Conservation (phyloP, 2,888 invertebrate species). For the Axea sp. region DNA sequence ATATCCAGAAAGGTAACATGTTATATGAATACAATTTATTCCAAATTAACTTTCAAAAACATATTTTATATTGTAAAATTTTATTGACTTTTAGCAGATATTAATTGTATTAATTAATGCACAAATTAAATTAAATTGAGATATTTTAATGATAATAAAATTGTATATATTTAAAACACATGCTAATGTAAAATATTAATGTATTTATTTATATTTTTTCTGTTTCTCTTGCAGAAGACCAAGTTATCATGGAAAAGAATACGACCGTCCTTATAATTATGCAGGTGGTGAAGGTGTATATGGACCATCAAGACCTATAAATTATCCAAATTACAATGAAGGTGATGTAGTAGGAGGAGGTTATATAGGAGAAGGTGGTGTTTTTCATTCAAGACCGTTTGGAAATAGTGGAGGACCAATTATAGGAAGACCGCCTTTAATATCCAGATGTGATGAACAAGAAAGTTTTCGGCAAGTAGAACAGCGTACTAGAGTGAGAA, state of each 20-base stretch:
- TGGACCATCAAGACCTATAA: conserved; percentile 68
- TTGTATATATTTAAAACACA: too few relatives aligned
- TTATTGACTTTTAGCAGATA: too few relatives aligned
- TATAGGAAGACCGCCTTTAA: conserved; percentile 77
- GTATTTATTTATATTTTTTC: neutral
- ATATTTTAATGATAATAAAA: too few relatives aligned
- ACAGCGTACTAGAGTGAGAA: conserved; percentile 87
- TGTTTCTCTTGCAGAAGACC: conserved; percentile 48
- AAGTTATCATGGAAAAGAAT: conserved; percentile 62
- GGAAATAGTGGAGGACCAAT: conserved; percentile 77
- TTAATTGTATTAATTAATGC: too few relatives aligned
- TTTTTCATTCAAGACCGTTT: conserved; percentile 73
- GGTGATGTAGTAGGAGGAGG: conserved; percentile 76
- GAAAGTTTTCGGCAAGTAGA: conserved; percentile 92
- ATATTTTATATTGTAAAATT: too few relatives aligned
- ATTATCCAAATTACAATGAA: conserved; percentile 75
- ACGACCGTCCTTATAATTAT: conserved; percentile 59
- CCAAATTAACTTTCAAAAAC: too few relatives aligned
- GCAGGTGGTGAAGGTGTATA: conserved; percentile 65
- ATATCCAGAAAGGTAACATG: conserved; percentile 67
- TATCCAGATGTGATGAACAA: conserved; percentile 87
- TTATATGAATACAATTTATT: neutral
- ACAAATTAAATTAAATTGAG: too few relatives aligned
- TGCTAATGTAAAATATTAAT: too few relatives aligned
- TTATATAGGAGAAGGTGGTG: conserved; percentile 75